Percentiles rank a stretch among this genome's conserved stretches.
Conservation (phyloP, 2,797 vertebrate genomes). For the Falco peregrinus region DNA sequence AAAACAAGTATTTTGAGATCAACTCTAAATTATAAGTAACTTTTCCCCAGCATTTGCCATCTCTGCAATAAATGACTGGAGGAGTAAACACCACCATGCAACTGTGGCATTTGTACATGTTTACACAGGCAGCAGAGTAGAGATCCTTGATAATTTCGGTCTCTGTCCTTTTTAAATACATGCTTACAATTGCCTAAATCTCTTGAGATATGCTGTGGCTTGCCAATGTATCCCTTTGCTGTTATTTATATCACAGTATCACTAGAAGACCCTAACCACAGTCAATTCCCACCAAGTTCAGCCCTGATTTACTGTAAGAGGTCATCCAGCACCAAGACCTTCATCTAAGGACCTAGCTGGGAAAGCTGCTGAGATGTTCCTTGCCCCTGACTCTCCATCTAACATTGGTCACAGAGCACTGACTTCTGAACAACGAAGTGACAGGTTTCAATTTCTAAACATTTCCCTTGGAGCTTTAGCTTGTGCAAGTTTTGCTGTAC, state of each 20-base stretch:
- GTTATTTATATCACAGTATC: neutral
- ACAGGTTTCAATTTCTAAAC: neutral
- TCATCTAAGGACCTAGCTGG: neutral
- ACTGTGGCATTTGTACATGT: neutral
- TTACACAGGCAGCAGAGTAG: neutral
- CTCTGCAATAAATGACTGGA: neutral
- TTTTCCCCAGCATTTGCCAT: neutral
- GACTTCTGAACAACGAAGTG: neutral
- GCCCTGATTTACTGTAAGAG: neutral
- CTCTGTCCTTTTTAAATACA: neutral
- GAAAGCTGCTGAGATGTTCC: neutral
- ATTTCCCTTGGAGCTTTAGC: neutral
- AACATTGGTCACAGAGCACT: fast-evolving
- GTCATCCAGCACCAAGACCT: neutral
- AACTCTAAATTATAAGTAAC: neutral
- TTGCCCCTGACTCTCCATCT: neutral
- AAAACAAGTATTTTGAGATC: neutral
- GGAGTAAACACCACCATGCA: neutral
- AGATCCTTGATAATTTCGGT: neutral
- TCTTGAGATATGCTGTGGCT: neutral
- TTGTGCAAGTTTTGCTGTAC: fast-evolving
- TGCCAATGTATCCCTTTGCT: neutral
- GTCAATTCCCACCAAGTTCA: neutral
- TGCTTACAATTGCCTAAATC: neutral
- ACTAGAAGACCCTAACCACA: neutral